Evolutionary conservation across 2,888 invertebrate species (phyloP).

Genomic region (Nymphalis polychloros): DNA sequence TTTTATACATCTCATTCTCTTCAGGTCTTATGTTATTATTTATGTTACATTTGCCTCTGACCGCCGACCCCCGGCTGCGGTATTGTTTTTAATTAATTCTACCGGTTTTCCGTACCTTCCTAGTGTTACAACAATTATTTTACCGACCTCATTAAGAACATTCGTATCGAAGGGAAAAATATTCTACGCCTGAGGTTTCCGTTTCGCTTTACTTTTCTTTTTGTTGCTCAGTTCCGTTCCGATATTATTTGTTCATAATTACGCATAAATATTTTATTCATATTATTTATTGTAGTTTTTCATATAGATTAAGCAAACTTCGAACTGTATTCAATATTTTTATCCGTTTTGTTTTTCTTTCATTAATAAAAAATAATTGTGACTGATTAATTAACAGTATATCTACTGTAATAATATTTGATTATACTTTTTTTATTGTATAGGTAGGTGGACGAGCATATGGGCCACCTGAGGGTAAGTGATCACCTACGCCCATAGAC

Average conservation of each 20-base stretch:
- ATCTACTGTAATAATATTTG: no score
- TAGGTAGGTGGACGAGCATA: no score
- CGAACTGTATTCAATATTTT: no score
- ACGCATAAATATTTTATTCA: slow-evolving; percentile 20
- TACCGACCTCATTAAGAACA: slow-evolving; percentile 74
- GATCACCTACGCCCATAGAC: no score
- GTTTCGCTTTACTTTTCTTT: slow-evolving; percentile 49
- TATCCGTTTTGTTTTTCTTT: no score
- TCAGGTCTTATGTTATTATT: slow-evolving; percentile 70
- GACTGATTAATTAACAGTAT: no score
- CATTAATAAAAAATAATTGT: no score
- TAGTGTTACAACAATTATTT: slow-evolving; percentile 79
- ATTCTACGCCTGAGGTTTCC: slow-evolving; percentile 58
- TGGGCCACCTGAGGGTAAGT: no score
- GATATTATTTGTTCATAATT: slow-evolving; percentile 47
- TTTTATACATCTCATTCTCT: slow-evolving; percentile 66
- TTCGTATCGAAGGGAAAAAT: slow-evolving; percentile 68
- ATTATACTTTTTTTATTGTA: no score
- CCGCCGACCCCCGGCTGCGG: slow-evolving; percentile 64
- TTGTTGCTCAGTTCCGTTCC: slow-evolving; percentile 46
- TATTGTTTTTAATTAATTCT: slow-evolving; percentile 76
- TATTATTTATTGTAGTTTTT: slow-evolving; percentile 23
- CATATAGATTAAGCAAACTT: slow-evolving; percentile 12
- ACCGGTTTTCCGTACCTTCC: slow-evolving; percentile 66
- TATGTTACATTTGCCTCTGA: slow-evolving; percentile 72